These are phyloP conservation scores for Colletes gigas DNA, from an alignment of 1,140 invertebrate genomes.

Conservation along the genomic window DNA sequence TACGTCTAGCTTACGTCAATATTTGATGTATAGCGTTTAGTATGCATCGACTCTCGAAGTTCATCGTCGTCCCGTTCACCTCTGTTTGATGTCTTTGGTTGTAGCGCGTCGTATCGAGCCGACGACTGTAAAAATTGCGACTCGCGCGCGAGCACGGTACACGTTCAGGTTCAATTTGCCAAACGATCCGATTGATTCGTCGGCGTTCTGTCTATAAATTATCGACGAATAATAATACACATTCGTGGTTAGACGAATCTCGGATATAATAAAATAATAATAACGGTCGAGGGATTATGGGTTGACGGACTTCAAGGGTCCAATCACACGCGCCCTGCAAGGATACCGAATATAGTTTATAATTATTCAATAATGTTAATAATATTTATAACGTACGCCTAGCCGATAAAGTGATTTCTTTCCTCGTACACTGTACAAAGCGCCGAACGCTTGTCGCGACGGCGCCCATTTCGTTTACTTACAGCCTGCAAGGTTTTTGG, in stretches of 20 bases:
- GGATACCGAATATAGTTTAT: slow-evolving; percentile 73
- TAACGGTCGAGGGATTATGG: slow-evolving; percentile 3
- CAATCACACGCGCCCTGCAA: slow-evolving; percentile 55
- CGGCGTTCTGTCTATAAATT: no score
- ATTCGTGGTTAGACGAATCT: not conserved
- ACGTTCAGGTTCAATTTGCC: not conserved
- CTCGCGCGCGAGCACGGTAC: not conserved
- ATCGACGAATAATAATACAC: not conserved
- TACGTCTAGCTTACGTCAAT: slow-evolving; percentile 72
- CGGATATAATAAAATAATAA: slow-evolving; percentile 9
- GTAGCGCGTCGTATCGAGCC: not conserved
- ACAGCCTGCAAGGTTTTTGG: slow-evolving; percentile 53
- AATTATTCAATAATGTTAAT: slow-evolving; percentile 73
- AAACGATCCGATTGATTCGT: no score
- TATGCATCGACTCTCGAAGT: slow-evolving; percentile 51
- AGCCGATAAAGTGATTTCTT: slow-evolving; percentile 68
- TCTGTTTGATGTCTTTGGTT: not conserved
- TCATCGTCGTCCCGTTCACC: slow-evolving; percentile 39
- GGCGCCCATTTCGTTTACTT: slow-evolving; percentile 35
- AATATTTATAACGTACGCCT: slow-evolving; percentile 78
- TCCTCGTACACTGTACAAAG: slow-evolving; percentile 75
- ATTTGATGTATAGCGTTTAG: slow-evolving; percentile 69
- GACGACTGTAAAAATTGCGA: not conserved
- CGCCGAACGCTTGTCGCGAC: slow-evolving; percentile 24
- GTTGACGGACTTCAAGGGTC: slow-evolving; percentile 50